These are phyloP conservation scores for Caenorhabditis sinica DNA, from an alignment of 2,888 invertebrate genomes.

Conservation along the genomic window DNA sequence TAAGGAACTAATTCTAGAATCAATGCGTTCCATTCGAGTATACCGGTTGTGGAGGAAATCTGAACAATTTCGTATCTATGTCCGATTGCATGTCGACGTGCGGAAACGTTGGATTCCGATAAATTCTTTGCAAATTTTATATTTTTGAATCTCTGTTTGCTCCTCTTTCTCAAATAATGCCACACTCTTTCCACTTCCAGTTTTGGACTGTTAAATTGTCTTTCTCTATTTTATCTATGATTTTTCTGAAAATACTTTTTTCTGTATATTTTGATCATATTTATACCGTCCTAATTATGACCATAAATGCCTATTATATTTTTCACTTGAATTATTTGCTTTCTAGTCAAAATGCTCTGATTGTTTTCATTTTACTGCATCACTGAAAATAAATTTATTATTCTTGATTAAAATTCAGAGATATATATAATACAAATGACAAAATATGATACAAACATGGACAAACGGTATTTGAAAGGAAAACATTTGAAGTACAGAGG, in stretches of 20 bases:
- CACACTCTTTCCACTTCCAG: constrained; percentile 54
- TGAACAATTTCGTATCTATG: constrained; percentile 82
- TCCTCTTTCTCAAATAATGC: constrained; percentile 38
- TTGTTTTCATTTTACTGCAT: not conserved
- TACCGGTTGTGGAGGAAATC: constrained; percentile 82
- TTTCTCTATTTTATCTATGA: constrained; percentile 1
- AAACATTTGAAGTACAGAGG: too few species aligned
- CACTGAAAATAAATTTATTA: too few species aligned
- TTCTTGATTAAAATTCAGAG: too few species aligned
- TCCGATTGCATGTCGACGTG: constrained; percentile 81
- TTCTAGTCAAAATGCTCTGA: too few species aligned
- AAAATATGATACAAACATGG: not conserved
- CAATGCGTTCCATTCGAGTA: constrained; percentile 83
- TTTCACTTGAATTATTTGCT: too few species aligned
- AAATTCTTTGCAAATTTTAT: constrained; percentile 10
- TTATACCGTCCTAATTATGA: not conserved
- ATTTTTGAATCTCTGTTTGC: constrained; percentile 36
- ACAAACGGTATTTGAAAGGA: too few species aligned
- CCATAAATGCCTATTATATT: too few species aligned
- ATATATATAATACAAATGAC: not conserved
- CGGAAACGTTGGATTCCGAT: constrained; percentile 80
- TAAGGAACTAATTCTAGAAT: constrained; percentile 74
- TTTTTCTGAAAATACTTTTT: constrained; percentile 10
- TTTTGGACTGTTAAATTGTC: not conserved
- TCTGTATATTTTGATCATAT: not conserved